phyloP scores from a whole-genome alignment of 2,113 vertebrate genomes.

The Chunga burmeisteri region DNA sequence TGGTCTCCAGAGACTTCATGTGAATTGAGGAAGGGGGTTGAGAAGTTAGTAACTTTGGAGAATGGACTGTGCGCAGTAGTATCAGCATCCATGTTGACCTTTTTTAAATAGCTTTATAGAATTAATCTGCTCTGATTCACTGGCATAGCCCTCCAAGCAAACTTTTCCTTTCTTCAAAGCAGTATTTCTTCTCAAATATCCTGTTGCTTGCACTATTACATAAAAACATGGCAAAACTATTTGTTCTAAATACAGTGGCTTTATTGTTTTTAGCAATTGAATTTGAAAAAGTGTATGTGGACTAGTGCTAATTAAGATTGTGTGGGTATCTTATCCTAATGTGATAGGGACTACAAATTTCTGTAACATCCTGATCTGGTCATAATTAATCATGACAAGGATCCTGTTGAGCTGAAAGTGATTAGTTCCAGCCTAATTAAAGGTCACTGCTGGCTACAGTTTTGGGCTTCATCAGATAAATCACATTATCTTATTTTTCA shows the following conservation, averaged over 20 bases:
- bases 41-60: background rate
- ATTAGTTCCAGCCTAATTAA: slow-evolving; percentile 33
- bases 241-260: background rate
- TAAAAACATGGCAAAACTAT: background rate
- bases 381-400: slow-evolving; percentile 32
- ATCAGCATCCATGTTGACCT: background rate
- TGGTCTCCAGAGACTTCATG: background rate
- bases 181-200: background rate
- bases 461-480: background rate
- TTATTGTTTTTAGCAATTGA: background rate
- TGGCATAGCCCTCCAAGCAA: background rate
- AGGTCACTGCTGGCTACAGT: background rate
- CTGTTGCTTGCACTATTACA: background rate
- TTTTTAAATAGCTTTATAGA: background rate
- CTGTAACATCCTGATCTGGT: background rate
- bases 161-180: background rate
- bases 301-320: background rate
- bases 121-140: background rate
- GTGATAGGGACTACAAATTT: background rate
- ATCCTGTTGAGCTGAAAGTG: background rate
- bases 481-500: background rate
- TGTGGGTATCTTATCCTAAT: background rate
- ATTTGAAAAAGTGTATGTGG: background rate
- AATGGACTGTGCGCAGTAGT: background rate
- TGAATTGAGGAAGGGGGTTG: background rate